phyloP scores from a whole-genome alignment of 2,797 vertebrate genomes.

The Melanotaenia trifasciata region DNA sequence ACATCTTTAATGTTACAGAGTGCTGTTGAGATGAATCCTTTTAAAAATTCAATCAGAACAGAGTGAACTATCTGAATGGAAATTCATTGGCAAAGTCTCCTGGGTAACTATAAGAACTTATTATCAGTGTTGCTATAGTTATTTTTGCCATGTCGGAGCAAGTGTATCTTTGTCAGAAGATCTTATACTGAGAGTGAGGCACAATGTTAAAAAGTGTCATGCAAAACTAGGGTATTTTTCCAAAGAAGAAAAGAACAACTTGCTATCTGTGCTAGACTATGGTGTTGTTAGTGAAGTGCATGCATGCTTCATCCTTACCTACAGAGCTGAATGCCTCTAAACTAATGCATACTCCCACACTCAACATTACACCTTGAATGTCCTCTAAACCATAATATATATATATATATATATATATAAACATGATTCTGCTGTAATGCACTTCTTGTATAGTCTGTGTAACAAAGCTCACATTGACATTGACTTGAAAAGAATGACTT shows the following conservation, averaged over 20 bases:
- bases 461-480: background rate
- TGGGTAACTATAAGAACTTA: background rate
- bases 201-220: background rate
- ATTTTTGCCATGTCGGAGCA: background rate
- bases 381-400: no score
- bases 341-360: no score
- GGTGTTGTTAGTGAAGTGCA: no score
- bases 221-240: no score
- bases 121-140: no score
- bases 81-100: constrained; percentile 1
- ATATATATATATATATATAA: no score
- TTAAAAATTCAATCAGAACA: constrained; percentile 28
- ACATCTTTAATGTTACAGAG: constrained; percentile 31
- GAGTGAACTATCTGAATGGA: constrained; percentile 3
- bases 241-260: no score
- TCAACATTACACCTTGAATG: no score
- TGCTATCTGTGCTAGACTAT: no score
- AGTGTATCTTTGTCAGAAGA: background rate
- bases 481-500: background rate
- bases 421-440: background rate
- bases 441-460: background rate
- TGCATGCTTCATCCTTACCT: no score
- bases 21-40: constrained; percentile 30
- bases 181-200: background rate
- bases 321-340: no score